Evolutionary conservation across 2,797 vertebrate genomes (phyloP).

Genomic region (Ctenosaura bakeri): DNA sequence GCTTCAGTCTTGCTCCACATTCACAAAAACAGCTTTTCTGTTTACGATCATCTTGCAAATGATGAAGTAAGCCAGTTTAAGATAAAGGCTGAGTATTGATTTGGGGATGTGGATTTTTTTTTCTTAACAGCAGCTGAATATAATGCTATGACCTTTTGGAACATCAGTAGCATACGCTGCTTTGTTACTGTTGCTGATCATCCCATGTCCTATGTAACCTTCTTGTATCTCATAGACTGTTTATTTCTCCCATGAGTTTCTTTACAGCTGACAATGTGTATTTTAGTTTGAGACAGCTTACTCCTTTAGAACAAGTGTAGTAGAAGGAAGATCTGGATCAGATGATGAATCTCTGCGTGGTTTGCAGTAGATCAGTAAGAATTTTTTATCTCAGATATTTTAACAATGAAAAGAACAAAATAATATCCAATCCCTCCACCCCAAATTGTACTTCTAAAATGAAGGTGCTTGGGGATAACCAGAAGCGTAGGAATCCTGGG

Average conservation of each 20-base stretch:
- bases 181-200: neutral
- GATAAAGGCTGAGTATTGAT: conserved; percentile 26
- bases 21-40: neutral
- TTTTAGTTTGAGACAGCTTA: neutral
- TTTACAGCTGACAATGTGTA: neutral
- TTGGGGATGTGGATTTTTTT: conserved; percentile 10
- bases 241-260: neutral
- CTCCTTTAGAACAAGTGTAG: neutral
- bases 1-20: neutral
- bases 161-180: neutral
- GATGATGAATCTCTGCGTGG: neutral
- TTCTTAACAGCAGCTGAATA: neutral
- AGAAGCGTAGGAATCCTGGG: neutral
- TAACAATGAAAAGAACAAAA: neutral
- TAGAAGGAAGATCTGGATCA: neutral
- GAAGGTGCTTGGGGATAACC: neutral
- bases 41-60: neutral
- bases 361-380: conserved; percentile 1
- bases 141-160: conserved; percentile 1
- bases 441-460: neutral
- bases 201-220: neutral
- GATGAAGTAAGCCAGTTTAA: conserved; percentile 14
- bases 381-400: conserved; percentile 3
- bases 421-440: neutral
- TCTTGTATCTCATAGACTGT: no score